These are phyloP conservation scores for Holacanthus passer DNA, from an alignment of 2,113 vertebrate species.

Conservation along the genomic window DNA sequence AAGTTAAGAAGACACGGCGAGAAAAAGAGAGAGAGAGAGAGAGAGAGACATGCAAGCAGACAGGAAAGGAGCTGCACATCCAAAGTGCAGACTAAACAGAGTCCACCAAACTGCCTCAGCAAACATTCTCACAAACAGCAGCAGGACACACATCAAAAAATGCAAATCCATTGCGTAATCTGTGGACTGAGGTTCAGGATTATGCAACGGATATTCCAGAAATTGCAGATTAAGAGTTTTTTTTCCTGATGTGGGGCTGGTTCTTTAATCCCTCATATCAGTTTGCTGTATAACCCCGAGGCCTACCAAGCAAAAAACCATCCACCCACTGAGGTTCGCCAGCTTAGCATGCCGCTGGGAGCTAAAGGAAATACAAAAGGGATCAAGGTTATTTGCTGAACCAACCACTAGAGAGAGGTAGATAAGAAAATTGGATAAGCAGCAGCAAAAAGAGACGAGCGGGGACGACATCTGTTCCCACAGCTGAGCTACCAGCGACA, in stretches of 20 bases:
- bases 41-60: constrained; percentile 50
- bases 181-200: constrained; percentile 62
- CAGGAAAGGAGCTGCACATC: constrained; percentile 24
- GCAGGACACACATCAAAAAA: constrained; percentile 44
- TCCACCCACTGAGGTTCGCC: constrained; percentile 17
- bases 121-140: constrained; percentile 26
- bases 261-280: constrained; percentile 62
- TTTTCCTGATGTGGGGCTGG: constrained; percentile 11
- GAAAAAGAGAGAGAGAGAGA: constrained; percentile 12
- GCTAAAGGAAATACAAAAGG: constrained; percentile 8
- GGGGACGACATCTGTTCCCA: constrained; percentile 46
- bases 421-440: neutral
- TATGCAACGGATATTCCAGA: constrained; percentile 72
- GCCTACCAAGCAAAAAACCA: constrained; percentile 30
- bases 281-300: constrained; percentile 13
- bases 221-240: constrained; percentile 70
- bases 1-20: constrained; percentile 18
- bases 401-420: neutral
- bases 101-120: constrained; percentile 17
- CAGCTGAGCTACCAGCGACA: constrained; percentile 16
- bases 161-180: constrained; percentile 64
- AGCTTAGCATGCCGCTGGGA: neutral
- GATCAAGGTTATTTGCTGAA: constrained; percentile 7
- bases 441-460: constrained; percentile 22
- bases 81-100: constrained; percentile 48